Conservation (phyloP, 2,113 vertebrate genomes). For the Cyanocitta stelleri region DNA sequence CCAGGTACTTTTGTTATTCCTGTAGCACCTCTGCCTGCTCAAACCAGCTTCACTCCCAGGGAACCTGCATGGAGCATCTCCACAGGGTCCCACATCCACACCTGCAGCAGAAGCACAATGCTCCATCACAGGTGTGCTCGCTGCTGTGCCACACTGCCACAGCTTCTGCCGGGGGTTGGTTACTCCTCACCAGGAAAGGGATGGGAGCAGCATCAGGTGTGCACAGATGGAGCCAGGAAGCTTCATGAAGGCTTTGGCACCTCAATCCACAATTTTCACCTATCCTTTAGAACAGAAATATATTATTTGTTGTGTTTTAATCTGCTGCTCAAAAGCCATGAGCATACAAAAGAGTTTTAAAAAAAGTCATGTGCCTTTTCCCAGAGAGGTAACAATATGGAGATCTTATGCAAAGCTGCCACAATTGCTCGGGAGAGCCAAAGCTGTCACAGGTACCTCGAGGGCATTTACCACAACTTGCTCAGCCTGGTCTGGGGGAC, state of each 20-base stretch:
- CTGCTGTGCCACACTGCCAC: not conserved
- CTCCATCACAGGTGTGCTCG: fast-evolving
- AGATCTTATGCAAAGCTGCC: constrained; percentile 39
- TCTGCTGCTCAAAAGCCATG: not conserved
- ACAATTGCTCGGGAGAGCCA: fast-evolving
- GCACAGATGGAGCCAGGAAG: not conserved
- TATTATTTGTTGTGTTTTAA: not conserved
- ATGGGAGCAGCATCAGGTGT: not conserved
- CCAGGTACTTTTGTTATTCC: not conserved
- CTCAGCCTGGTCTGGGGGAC: fast-evolving
- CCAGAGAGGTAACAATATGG: not conserved
- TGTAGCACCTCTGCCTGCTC: not conserved
- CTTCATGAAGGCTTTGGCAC: not conserved
- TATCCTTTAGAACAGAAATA: not conserved
- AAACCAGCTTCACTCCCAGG: fast-evolving
- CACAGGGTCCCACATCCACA: fast-evolving
- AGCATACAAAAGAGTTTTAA: not conserved
- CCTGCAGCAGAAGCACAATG: fast-evolving
- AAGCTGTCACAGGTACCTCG: not conserved
- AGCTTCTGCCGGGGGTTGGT: fast-evolving
- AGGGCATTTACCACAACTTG: not conserved
- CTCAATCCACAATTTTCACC: too few species aligned
- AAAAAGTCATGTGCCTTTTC: not conserved
- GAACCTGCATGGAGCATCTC: not conserved
- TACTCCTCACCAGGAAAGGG: not conserved